Evolutionary conservation across 1,140 invertebrate species (phyloP).

Genomic region (Andricus grossulariae): DNA sequence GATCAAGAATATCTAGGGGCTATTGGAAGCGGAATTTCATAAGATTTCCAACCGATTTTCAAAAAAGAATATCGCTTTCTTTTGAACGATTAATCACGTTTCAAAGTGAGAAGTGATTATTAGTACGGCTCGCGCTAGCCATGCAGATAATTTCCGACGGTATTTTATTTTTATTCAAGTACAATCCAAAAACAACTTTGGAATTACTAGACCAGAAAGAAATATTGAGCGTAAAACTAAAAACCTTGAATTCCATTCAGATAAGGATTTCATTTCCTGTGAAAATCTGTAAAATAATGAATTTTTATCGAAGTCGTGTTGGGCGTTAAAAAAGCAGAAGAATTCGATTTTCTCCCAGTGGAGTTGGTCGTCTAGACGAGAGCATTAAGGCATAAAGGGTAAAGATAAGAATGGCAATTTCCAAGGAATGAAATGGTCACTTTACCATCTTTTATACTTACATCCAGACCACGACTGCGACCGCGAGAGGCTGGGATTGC

Average conservation of each 20-base stretch:
- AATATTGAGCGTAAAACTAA: neutral
- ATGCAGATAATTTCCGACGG: too few relatives aligned
- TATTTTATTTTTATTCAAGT: too few relatives aligned
- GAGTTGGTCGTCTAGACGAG: slow-evolving; percentile 24
- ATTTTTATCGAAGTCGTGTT: neutral
- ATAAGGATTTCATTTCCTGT: slow-evolving; percentile 2
- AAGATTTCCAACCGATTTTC: too few relatives aligned
- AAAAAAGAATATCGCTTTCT: too few relatives aligned
- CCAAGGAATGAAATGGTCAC: slow-evolving; percentile 55
- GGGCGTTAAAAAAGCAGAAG: neutral
- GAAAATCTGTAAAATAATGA: neutral
- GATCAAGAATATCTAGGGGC: too few relatives aligned
- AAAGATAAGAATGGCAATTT: slow-evolving; percentile 54
- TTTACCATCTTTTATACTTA: slow-evolving; percentile 51
- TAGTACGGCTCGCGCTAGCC: too few relatives aligned
- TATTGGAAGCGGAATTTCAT: too few relatives aligned
- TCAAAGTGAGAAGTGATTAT: too few relatives aligned
- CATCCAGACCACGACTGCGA: slow-evolving; percentile 33
- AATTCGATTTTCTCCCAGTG: slow-evolving; percentile 8
- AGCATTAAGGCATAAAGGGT: slow-evolving; percentile 21
- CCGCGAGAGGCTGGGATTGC: slow-evolving; percentile 41
- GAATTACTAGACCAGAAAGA: too few relatives aligned
- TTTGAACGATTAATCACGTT: too few relatives aligned
- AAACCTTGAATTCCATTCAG: neutral
- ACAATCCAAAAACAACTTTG: too few relatives aligned